These are phyloP conservation scores for Coleophora deauratella DNA, from an alignment of 2,888 invertebrate genomes.

Conservation along the genomic window DNA sequence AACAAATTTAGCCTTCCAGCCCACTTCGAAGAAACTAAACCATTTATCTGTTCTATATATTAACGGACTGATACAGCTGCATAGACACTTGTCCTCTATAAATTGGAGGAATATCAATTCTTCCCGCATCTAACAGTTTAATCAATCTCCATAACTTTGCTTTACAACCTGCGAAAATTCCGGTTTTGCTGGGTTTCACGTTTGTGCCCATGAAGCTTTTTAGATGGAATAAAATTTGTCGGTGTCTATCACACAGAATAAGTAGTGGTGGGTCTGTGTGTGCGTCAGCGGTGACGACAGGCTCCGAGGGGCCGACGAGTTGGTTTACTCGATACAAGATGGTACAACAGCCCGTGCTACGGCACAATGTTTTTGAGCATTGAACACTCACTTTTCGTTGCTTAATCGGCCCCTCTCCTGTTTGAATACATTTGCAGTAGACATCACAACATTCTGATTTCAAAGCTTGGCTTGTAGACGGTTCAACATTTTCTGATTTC, in stretches of 20 bases:
- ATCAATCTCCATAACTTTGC: conserved; percentile 21
- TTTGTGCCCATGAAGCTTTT: conserved; percentile 1
- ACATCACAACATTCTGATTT: too few relatives aligned
- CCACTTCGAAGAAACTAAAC: too few relatives aligned
- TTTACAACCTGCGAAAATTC: conserved; percentile 21
- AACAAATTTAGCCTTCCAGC: too few relatives aligned
- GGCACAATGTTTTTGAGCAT: conserved; percentile 16
- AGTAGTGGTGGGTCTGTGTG: conserved; percentile 23
- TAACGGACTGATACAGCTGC: too few relatives aligned
- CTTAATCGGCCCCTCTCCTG: conserved; percentile 20
- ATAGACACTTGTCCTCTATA: too few relatives aligned
- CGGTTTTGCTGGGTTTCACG: conserved; percentile 4
- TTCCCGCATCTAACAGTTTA: conserved; percentile 32
- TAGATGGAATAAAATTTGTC: conserved; percentile 19
- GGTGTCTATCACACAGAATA: conserved; percentile 37
- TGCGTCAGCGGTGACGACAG: conserved; percentile 23
- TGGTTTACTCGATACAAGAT: conserved; percentile 21
- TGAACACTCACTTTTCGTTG: conserved; percentile 30
- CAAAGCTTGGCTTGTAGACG: too few relatives aligned
- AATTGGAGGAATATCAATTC: conserved; percentile 17
- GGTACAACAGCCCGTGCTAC: conserved; percentile 29
- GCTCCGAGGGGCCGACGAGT: conserved; percentile 20
- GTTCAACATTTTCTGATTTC: too few relatives aligned
- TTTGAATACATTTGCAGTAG: conserved; percentile 25
- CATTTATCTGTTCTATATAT: too few relatives aligned